Evolutionary conservation across 2,797 vertebrate species (phyloP).

Genomic region (Liasis olivaceus): DNA sequence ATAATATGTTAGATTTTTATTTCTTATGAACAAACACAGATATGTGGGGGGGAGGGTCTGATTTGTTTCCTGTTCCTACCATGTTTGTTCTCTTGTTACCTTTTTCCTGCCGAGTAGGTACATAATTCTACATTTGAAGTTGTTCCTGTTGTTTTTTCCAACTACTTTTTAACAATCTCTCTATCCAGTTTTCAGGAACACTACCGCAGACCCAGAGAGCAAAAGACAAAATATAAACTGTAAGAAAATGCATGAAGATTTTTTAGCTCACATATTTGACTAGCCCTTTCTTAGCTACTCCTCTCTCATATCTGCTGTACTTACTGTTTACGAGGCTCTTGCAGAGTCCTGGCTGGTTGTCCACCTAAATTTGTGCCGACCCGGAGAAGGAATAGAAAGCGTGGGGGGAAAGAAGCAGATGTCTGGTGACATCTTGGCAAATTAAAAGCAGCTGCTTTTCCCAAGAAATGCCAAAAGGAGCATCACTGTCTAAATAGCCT

Average conservation of each 20-base stretch:
- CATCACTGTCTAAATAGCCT: not conserved
- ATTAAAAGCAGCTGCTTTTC: slow-evolving; percentile 1
- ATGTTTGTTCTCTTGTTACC: not conserved
- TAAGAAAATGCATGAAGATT: not conserved
- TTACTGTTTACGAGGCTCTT: not conserved
- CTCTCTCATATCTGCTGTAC: not conserved
- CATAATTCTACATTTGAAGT: not conserved
- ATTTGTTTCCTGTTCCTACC: not conserved
- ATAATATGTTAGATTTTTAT: not conserved
- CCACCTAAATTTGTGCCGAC: not conserved
- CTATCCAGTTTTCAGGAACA: not conserved
- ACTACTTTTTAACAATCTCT: not conserved
- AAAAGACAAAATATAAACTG: not conserved
- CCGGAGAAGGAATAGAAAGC: not conserved
- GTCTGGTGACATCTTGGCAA: not conserved
- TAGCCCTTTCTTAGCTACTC: not conserved
- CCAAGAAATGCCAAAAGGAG: not conserved
- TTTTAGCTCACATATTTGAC: not conserved
- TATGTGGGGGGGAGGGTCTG: not conserved
- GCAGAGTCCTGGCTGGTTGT: not conserved
- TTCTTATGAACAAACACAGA: not conserved
- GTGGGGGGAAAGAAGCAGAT: not conserved
- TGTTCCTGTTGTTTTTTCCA: not conserved
- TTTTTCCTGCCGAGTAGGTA: not conserved
- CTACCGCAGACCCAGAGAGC: not conserved